Percentiles rank a stretch among this genome's conserved stretches.
Conservation (phyloP, 2,113 vertebrate species). For the Gracilinanus agilis region DNA sequence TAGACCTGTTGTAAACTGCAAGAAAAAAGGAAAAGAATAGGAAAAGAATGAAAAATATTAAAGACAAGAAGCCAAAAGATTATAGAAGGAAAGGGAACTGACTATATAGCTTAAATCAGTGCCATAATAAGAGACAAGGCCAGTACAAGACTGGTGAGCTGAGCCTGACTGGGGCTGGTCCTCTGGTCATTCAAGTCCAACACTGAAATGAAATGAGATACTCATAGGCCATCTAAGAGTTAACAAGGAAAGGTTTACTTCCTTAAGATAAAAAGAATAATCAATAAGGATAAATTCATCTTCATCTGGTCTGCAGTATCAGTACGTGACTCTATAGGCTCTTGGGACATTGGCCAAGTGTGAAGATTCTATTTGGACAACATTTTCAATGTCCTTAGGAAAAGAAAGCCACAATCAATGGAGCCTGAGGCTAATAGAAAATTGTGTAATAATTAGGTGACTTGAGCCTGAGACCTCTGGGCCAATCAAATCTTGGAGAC, state of each 20-base stretch:
- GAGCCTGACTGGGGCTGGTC: neutral
- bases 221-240: neutral
- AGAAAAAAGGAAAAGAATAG: too few species aligned
- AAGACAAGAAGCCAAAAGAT: neutral
- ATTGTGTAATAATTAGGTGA: neutral
- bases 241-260: neutral
- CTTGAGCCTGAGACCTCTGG: neutral
- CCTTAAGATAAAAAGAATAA: neutral
- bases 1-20: neutral
- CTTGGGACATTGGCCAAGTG: neutral
- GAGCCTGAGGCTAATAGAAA: neutral
- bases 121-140: neutral
- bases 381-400: neutral
- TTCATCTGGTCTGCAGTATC: neutral
- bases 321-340: neutral
- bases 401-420: neutral
- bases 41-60: neutral
- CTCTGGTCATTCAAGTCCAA: neutral
- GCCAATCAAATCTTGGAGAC: neutral
- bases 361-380: neutral
- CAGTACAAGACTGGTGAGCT: neutral
- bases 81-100: neutral
- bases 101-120: neutral
- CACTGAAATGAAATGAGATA: neutral
- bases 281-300: neutral